Conservation (phyloP, 2,113 vertebrate species). For the Myrmecophaga tridactyla region DNA sequence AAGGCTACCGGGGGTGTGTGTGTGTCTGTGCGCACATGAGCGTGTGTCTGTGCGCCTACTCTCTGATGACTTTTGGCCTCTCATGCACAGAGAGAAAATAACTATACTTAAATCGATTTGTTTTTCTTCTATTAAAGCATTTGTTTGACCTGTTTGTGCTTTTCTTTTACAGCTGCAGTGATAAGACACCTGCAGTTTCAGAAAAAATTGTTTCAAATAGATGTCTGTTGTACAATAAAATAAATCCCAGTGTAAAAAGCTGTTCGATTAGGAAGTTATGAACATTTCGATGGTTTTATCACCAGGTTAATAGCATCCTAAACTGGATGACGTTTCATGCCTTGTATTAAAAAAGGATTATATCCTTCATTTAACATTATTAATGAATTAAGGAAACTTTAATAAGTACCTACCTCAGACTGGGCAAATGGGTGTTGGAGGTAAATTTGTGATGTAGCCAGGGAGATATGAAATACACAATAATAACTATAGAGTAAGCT, state of each 20-base stretch:
- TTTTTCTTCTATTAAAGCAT: constrained; percentile 34
- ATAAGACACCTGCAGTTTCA: constrained; percentile 27
- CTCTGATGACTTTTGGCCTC: neutral
- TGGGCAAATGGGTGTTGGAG: neutral
- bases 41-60: neutral
- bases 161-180: constrained; percentile 2
- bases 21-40: too few relatives aligned
- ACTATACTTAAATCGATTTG: neutral
- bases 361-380: neutral
- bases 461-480: constrained; percentile 3
- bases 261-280: neutral
- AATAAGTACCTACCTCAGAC: neutral
- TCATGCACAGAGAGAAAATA: constrained; percentile 14
- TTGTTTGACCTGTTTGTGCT: constrained; percentile 16
- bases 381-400: constrained; percentile 17
- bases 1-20: neutral
- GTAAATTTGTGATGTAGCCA: neutral
- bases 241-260: neutral
- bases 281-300: neutral
- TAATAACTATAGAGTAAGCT: neutral
- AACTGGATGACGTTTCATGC: neutral
- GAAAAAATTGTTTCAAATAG: neutral
- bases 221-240: neutral
- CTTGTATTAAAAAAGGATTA: neutral
- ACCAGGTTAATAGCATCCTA: neutral